Conservation (phyloP, 2,888 invertebrate genomes). For the Rhodophaea formosa region DNA sequence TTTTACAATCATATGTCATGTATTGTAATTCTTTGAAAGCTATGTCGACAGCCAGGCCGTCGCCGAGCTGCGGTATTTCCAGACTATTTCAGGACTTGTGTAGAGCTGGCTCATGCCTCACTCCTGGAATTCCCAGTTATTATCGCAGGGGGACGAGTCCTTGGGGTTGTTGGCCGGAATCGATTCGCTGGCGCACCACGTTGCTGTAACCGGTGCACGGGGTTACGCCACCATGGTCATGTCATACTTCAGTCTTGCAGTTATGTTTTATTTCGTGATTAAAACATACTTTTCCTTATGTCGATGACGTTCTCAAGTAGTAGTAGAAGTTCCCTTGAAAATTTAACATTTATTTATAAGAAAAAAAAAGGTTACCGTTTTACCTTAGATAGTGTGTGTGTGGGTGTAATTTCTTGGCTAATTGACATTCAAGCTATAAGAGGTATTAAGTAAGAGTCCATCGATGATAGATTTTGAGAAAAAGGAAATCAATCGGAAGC, state of each 20-base stretch:
- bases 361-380: no score
- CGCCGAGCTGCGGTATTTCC: slow-evolving; percentile 68
- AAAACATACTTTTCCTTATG: no score
- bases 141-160: slow-evolving; percentile 64
- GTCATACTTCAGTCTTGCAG: slow-evolving; percentile 48
- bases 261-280: neutral
- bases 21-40: neutral
- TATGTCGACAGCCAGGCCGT: slow-evolving; percentile 40
- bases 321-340: no score
- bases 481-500: slow-evolving; percentile 77
- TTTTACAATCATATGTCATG: neutral
- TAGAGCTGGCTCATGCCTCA: slow-evolving; percentile 46
- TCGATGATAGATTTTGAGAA: slow-evolving; percentile 49
- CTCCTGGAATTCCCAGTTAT: slow-evolving; percentile 76
- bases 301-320: no score
- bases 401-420: neutral
- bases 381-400: no score
- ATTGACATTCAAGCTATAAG: neutral
- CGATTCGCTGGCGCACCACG: slow-evolving; percentile 66
- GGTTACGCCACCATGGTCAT: slow-evolving; percentile 60
- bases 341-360: no score
- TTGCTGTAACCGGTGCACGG: slow-evolving; percentile 63
- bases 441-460: slow-evolving; percentile 24
- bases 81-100: slow-evolving; percentile 42
- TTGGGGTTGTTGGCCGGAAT: slow-evolving; percentile 76